Base-by-base conservation (phyloP, 2,797 vertebrate genomes). In the Leontopithecus rosalia region DNA sequence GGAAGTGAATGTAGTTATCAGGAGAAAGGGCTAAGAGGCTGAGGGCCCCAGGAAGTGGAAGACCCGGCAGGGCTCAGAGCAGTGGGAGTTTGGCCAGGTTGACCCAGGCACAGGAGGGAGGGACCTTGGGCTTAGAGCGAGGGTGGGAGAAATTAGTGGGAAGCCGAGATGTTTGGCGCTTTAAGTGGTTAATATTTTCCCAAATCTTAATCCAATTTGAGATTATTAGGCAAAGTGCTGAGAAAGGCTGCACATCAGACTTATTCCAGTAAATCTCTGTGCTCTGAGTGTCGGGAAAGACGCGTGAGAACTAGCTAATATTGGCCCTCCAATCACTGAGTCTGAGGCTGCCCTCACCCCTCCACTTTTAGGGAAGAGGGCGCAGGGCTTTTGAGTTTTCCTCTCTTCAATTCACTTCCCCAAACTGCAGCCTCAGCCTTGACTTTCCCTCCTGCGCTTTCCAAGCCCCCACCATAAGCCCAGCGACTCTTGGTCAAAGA, bases 171-270 rank as follows among this genome's bases (percentile, higher is more conserved):
- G 8, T 67, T 70, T 52, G 72, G 61, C 0, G 2, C 55, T 94
- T 64, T 26, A 30, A 22, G 14, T 24, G 64, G 84, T 72, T 93
- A 76, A 67, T 83, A 61, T 57, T 88, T 61, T 83, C 30, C 26
- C 2, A 2, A 80, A 92, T 87, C 82, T 91, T 91, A 90, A 96
- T 93, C 73, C 95, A 97, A 73, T 94, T 94, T 92, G 89, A 90
- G 46, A 48, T 79, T 92, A 73, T 92, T 93, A 94, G 73, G 72
- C 72, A 41, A 93, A 90, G 48, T 33, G n/a, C 57, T 2, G 4
- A 41, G 22, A 76, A 55, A 83, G 7, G 12, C 7, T 36, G 81
- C 41, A 12, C 0, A 19, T 58, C 0, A 0, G 4, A 28, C 94
- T 96, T 90, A 46, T 9, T 82, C 14, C 82, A 41, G 33, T 39